Conservation (phyloP, 2,113 vertebrate genomes). For the Oreochromis tanganicae region DNA sequence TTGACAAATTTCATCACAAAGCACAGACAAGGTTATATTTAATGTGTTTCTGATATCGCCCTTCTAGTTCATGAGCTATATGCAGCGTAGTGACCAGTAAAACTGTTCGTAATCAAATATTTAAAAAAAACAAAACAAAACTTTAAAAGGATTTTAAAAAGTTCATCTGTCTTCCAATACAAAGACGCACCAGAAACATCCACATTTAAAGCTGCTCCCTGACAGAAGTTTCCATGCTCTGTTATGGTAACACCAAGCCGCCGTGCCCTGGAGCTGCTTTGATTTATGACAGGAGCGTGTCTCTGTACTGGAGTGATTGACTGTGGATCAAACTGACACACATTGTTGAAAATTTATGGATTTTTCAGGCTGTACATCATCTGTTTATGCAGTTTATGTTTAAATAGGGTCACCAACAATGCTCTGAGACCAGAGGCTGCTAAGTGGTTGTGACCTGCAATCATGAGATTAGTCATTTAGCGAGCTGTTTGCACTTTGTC, state of each 20-base stretch:
- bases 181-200: neutral
- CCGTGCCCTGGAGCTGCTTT: neutral
- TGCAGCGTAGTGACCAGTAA: neutral
- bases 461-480: neutral
- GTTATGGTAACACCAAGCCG: neutral
- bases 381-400: neutral
- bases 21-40: neutral
- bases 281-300: neutral
- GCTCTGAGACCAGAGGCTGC: neutral
- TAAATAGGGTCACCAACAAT: neutral
- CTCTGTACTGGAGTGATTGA: neutral
- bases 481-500: neutral
- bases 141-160: neutral
- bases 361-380: neutral
- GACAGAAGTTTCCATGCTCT: neutral
- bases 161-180: neutral
- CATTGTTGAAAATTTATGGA: neutral
- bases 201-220: neutral
- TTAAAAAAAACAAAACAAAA: neutral
- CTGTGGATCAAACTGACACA: neutral
- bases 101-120: neutral
- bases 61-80: neutral
- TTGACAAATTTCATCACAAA: neutral
- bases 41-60: neutral
- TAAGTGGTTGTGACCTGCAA: neutral